phyloP scores from a whole-genome alignment of 2,797 vertebrate genomes.

The Xiphophorus birchmanni region DNA sequence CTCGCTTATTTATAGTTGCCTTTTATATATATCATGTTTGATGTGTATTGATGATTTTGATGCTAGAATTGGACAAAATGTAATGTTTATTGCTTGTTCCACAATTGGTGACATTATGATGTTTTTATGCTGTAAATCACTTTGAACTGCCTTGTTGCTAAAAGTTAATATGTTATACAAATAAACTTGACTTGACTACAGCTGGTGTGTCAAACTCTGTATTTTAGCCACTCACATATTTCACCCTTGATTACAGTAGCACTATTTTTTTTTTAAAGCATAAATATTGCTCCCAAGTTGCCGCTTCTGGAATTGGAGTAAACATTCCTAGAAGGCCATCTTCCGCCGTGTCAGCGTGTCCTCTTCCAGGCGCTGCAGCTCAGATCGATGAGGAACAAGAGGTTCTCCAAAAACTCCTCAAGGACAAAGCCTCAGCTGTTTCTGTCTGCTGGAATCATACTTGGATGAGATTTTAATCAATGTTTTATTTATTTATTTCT shows the following conservation, averaged over 20 bases:
- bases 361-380: constrained; percentile 1
- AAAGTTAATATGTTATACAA: too few species aligned
- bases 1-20: too few species aligned
- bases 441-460: constrained; percentile 21
- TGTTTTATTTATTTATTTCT: background rate
- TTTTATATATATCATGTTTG: too few species aligned
- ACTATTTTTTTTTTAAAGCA: constrained; percentile 25
- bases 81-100: too few species aligned
- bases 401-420: constrained; percentile 61
- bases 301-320: constrained; percentile 34
- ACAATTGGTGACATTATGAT: too few species aligned
- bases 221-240: constrained; percentile 7
- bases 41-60: too few species aligned
- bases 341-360: constrained; percentile 6
- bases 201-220: background rate
- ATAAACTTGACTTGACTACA: too few species aligned
- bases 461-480: background rate
- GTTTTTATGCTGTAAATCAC: too few species aligned
- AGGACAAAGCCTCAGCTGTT: constrained; percentile 57
- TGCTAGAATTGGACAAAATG: too few species aligned
- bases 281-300: constrained; percentile 54
- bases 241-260: constrained; percentile 30
- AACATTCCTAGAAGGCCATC: constrained; percentile 66
- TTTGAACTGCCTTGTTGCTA: too few species aligned
- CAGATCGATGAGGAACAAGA: constrained; percentile 59